Evolutionary conservation across 2,888 invertebrate species (phyloP), one percentile per base, ranked within the genome.

Genomic region (Drosophila merina): DNA sequence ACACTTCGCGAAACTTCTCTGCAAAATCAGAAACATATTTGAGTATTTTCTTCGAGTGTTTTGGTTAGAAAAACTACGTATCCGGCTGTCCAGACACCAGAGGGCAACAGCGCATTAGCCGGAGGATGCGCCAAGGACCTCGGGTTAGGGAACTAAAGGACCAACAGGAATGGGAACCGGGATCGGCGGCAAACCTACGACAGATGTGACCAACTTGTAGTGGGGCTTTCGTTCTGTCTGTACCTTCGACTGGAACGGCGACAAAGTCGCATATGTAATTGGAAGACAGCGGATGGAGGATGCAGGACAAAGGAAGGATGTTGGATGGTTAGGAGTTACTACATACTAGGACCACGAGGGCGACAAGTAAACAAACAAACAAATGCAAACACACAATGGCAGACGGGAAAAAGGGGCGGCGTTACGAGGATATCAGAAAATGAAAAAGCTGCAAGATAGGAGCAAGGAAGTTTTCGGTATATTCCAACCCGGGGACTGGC

Each of bases 221-320:
- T 57, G 25, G 38, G 26, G 9, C 20, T 26, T 38, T 45, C n/a
- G 52, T 57, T 54, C 75, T 48, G 20, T 20, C 20, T 20, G 20
- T 20, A 20, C 20, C 20, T 55, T 70, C 47, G 14, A 26, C 67
- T 55, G 38, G 52, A 47, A 47, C 54, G 67, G 67, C 60, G 71
- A 72, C 76, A 75, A 67, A 75, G 78, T 69, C 60, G 86, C 82
- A 82, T 68, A 70, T 82, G 75, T 76, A 82, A 76, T 72, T 72
- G 72, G 45, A 36, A 47, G 64, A 8, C 40, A 51, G 54, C 38
- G 36, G 44, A 7, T 25, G 51, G 54, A 47, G 62, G 66, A 63
- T 64, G 73, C 57, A 66, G 82, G 74, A 68, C 38, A 20, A 20
- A 20, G 20, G 44, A 57, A 72, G 73, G 62, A 49, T 47, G 52